phyloP scores from a whole-genome alignment of 2,113 vertebrate species.

The Genyomyrus donnyi region DNA sequence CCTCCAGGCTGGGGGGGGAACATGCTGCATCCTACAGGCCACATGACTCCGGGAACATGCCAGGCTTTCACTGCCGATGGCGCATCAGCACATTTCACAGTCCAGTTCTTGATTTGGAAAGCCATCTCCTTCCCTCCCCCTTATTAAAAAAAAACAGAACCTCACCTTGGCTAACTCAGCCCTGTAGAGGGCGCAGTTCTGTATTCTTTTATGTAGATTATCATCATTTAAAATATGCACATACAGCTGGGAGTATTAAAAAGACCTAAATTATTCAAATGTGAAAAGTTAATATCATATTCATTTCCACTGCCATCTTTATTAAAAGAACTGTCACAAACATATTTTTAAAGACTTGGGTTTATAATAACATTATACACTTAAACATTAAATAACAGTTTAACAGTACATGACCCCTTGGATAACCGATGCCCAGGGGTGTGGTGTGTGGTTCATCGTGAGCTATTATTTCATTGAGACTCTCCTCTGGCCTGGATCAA shows the following conservation, averaged over 20 bases:
- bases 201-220: neutral
- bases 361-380: neutral
- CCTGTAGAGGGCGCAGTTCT: neutral
- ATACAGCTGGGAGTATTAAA: neutral
- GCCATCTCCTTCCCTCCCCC: too few relatives aligned
- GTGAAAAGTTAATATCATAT: neutral
- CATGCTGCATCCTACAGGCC: too few relatives aligned
- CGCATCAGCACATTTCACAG: neutral
- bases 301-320: neutral
- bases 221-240: neutral
- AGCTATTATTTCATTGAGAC: neutral
- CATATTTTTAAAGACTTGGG: neutral
- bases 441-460: neutral
- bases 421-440: neutral
- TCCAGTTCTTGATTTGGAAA: neutral
- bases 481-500: neutral
- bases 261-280: neutral
- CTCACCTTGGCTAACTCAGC: neutral
- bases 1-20: neutral
- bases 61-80: neutral
- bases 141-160: neutral
- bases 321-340: neutral
- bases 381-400: neutral
- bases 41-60: neutral
- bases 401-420: neutral